These are phyloP conservation scores for Mongoloraphidia duomilia DNA, from an alignment of 2,888 invertebrate species.

Conservation along the genomic window DNA sequence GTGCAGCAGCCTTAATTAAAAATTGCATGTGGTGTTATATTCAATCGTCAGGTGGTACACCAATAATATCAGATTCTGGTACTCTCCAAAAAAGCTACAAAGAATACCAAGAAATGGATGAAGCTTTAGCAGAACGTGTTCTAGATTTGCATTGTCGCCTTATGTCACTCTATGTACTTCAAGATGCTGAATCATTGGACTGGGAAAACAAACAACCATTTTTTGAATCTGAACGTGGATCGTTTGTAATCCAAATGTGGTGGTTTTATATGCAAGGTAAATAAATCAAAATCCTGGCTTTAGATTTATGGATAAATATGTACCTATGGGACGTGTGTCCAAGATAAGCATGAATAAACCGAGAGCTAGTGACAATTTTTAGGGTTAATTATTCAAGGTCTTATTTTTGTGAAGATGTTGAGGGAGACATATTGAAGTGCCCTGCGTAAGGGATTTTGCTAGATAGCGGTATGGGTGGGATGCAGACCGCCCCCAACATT, in stretches of 20 bases:
- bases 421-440: too few relatives aligned
- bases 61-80: constrained; percentile 7
- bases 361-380: too few relatives aligned
- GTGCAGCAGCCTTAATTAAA: constrained; percentile 62
- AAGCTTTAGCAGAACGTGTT: constrained; percentile 69
- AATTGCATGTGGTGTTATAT: constrained; percentile 68
- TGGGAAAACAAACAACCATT: constrained; percentile 54
- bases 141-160: constrained; percentile 68
- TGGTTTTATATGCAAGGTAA: constrained; percentile 73
- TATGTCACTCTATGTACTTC: constrained; percentile 62
- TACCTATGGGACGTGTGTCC: too few relatives aligned
- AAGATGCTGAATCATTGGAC: constrained; percentile 65
- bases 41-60: constrained; percentile 32
- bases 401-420: too few relatives aligned
- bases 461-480: too few relatives aligned
- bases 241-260: constrained; percentile 77
- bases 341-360: too few relatives aligned
- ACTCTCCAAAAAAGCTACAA: constrained; percentile 43
- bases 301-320: constrained; percentile 2
- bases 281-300: not conserved
- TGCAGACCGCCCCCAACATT: too few relatives aligned
- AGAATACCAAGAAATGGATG: constrained; percentile 67
- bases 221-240: constrained; percentile 60
- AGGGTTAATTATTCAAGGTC: too few relatives aligned
- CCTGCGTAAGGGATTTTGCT: too few relatives aligned